Conservation (phyloP, 2,888 invertebrate genomes). For the Nomada ferruginata region DNA sequence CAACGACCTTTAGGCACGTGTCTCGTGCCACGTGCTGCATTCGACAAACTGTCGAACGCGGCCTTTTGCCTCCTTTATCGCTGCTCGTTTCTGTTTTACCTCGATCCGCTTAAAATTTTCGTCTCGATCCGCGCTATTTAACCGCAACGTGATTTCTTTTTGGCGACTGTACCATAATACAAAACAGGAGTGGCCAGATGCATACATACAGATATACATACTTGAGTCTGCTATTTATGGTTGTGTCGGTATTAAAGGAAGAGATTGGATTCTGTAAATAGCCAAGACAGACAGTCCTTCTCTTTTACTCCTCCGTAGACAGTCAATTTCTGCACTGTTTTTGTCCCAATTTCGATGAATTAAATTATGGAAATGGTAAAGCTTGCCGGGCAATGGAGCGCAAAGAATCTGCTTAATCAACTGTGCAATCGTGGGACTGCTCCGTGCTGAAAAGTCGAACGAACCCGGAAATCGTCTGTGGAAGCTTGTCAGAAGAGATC, state of each 20-base stretch:
- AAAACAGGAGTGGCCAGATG: slow-evolving; percentile 2
- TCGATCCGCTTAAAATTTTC: slow-evolving; percentile 34
- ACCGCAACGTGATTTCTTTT: slow-evolving; percentile 30
- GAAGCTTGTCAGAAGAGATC: background rate
- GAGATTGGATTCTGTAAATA: slow-evolving; percentile 14
- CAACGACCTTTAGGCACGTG: slow-evolving; percentile 76
- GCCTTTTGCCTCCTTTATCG: slow-evolving; percentile 46
- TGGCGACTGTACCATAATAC: slow-evolving; percentile 19
- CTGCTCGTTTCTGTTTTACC: slow-evolving; percentile 38
- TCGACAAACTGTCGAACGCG: slow-evolving; percentile 62
- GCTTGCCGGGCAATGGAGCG: background rate
- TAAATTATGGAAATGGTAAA: background rate
- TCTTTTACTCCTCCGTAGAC: background rate
- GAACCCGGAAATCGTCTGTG: background rate
- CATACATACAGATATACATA: background rate
- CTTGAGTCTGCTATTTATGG: slow-evolving; percentile 23
- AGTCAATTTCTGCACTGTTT: slow-evolving; percentile 1
- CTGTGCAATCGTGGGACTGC: background rate
- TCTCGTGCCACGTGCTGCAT: slow-evolving; percentile 72
- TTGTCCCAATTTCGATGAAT: background rate
- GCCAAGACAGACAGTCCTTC: background rate
- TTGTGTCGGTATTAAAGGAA: slow-evolving; percentile 18
- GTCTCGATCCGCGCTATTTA: background rate
- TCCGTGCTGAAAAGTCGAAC: background rate
- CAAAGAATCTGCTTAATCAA: background rate